Base-by-base conservation (phyloP, 2,113 vertebrate genomes). In the Hepsetus odoe region DNA sequence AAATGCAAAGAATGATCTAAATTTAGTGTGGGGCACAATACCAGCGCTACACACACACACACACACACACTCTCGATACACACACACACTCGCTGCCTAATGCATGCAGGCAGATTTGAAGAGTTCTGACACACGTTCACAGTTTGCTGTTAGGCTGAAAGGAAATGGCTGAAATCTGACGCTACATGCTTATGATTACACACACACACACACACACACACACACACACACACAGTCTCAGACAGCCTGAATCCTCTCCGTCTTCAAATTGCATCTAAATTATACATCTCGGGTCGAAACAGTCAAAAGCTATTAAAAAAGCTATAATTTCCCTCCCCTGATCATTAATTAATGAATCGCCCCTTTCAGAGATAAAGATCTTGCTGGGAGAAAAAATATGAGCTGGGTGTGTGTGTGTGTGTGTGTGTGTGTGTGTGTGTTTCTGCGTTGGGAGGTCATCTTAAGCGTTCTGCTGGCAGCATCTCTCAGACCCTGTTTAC, bases 341-440 rank as follows among this genome's bases (percentile, higher is more conserved):
- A 79, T 79, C 68, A 79, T 49, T 79, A 72, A 72, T 79, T 79
- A 72, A 79, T 72, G 58, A 72, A 72, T 55, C 5, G 20, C 32
- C 68, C n/a, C 77, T 65, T 55, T 72, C 69, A 72, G 42, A 65
- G 58, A 65, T 73, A 32, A 58, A 56, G 32, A 38, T 56, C 20
- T 72, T 14, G 14, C 38, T 72, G 28, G 18, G 49, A 16, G 51
- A 35, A 18, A 18, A 68, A 44, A 32, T 20, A 26, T 65, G 42
- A 51, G n/a, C 58, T 7, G 24, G 44, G 53, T 44, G 75, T 69
- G 64, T 67, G 49, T 44, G 46, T 38, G 74, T 70, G 44, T 53
- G 44, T 33, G 22, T 32, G 26, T 71, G 69, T 72, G 30, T 56
- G 49, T 22, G 20, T 56, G 4, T 7, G 46, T 55, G 30, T n/a